Conservation (phyloP, 1,140 invertebrate genomes). For the Mamestra configurata region DNA sequence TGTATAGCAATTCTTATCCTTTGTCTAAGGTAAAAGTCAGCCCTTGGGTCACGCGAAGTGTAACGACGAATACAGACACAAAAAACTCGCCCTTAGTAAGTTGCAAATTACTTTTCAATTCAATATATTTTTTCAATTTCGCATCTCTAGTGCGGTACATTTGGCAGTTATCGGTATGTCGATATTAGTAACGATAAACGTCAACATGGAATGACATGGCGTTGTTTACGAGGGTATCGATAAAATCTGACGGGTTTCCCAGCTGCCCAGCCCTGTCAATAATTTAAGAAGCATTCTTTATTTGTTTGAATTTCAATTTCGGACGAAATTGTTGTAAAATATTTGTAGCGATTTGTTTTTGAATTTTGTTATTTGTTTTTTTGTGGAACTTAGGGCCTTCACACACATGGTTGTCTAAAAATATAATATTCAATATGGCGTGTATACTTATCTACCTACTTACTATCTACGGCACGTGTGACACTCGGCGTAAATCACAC, state of each 20-base stretch:
- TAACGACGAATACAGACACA: too few species aligned
- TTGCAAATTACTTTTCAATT: too few species aligned
- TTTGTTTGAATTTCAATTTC: conserved; percentile 37
- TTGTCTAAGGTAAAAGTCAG: too few species aligned
- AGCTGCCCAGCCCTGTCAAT: not conserved
- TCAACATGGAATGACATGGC: conserved; percentile 31
- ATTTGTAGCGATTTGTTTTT: conserved; percentile 8
- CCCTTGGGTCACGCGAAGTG: too few species aligned
- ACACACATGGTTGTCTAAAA: not conserved
- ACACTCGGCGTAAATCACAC: too few species aligned
- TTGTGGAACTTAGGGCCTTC: not conserved
- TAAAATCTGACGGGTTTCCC: conserved; percentile 38
- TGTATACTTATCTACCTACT: not conserved
- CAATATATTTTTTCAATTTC: conserved; percentile 9
- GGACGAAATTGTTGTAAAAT: conserved; percentile 8
- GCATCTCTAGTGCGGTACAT: not conserved
- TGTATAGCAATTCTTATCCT: too few species aligned
- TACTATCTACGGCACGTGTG: too few species aligned
- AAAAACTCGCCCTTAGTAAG: too few species aligned
- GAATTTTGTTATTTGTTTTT: not conserved
- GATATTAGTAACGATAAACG: conserved; percentile 36
- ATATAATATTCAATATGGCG: not conserved
- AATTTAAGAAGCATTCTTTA: conserved; percentile 40
- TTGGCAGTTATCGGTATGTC: not conserved
- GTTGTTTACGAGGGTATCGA: conserved; percentile 35